Conservation (phyloP, 2,113 vertebrate genomes). For the Phainopepla nitens region DNA sequence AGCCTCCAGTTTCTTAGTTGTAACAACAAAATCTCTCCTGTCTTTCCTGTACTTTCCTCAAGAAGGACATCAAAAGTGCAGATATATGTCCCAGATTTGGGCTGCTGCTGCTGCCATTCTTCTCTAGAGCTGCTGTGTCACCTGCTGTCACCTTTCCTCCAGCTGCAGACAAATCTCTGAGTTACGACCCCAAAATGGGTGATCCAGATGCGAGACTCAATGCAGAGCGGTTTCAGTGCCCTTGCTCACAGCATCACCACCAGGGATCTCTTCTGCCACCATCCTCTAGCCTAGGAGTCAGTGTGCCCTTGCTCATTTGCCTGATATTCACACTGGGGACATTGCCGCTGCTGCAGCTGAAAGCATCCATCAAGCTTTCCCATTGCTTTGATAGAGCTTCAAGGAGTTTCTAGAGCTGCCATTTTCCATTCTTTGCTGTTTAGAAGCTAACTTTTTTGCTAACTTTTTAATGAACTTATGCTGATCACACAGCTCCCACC, state of each 20-base stretch:
- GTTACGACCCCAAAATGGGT: background rate
- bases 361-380: background rate
- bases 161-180: background rate
- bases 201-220: rapidly evolving
- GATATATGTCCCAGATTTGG: background rate
- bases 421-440: background rate
- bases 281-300: background rate
- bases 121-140: background rate
- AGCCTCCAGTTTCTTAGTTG: background rate
- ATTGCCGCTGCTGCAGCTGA: rapidly evolving
- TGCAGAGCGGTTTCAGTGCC: background rate
- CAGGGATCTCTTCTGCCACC: background rate
- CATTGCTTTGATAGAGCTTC: background rate
- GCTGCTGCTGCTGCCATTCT: background rate
- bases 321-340: background rate
- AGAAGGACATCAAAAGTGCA: background rate
- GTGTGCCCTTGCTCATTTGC: background rate
- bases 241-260: background rate
- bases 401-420: background rate
- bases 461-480: background rate
- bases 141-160: background rate
- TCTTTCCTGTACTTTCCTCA: background rate
- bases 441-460: background rate
- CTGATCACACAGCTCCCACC: background rate
- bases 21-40: background rate